Percentiles rank a stretch among this genome's conserved stretches.
phyloP scores from a whole-genome alignment of 2,113 vertebrate species.

The Chauna torquata region DNA sequence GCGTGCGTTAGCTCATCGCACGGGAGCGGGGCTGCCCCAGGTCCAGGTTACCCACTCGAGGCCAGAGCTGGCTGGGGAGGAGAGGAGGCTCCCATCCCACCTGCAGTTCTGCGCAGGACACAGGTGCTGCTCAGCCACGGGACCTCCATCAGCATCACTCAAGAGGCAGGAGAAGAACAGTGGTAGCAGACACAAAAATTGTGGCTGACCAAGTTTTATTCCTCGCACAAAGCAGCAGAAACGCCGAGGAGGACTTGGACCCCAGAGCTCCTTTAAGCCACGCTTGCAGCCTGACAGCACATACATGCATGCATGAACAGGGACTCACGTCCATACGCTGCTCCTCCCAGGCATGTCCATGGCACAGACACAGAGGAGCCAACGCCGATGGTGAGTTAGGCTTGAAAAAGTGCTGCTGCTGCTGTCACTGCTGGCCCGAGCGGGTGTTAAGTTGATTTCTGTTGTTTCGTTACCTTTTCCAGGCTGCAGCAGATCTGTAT shows the following conservation, averaged over 20 bases:
- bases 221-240: background rate
- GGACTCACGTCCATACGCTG: accelerated
- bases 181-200: background rate
- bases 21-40: background rate
- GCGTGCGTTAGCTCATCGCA: background rate
- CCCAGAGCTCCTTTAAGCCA: background rate
- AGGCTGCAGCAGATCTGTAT: background rate
- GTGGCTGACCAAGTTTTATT: background rate
- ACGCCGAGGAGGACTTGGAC: background rate
- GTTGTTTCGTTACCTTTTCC: background rate
- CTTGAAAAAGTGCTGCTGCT: background rate
- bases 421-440: background rate
- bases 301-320: accelerated
- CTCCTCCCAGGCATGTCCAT: background rate
- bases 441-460: background rate
- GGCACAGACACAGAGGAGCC: background rate
- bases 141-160: too few species aligned
- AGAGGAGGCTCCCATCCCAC: background rate
- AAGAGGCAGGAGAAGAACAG: too few species aligned
- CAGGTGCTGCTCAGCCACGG: too few species aligned
- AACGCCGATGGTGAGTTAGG: background rate
- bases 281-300: background rate
- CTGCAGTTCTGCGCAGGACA: background rate
- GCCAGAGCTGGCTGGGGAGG: background rate
- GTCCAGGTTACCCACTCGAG: background rate